Base-by-base conservation (phyloP, 2,797 vertebrate genomes). In the Tympanoctomys barrerae region DNA sequence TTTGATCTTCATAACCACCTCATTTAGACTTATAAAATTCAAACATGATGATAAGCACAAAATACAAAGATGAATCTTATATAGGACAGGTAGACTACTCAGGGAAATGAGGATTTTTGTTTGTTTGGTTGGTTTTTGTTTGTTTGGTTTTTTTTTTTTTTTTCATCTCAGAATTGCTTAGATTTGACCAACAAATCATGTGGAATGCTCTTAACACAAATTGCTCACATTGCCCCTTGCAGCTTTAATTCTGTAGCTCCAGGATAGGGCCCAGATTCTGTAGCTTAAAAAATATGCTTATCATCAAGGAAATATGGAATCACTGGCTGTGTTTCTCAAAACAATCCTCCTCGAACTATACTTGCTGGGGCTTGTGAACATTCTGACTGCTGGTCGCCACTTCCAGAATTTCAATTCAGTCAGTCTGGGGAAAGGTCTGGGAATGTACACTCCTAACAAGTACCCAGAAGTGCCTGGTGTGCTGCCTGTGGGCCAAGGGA, bases 1-100 rank as follows among this genome's bases (percentile, higher is more conserved):
- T 59, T 64, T 68, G 19, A 77, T 61, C 36, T n/a, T 39, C 68
- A 16, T 64, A 81, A 36, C 54, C 2, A 68, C 19, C 71, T 66
- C 57, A 36, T 26, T 46, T 90, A 52, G 36, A n/a, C 39, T 87
- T 77, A 49, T 3, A 91, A 96, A 89, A 57, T 88, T 49, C 79
- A 49, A 59, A 81, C 75, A 14, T 26, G 26, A 33, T 52, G 5
- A 36, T 46, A 33, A 52, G 39, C 42, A 70, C 9, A 68, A 77
- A 87, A 52, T 4, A 64, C 77, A 68, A 90, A 62, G 84, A 86
- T 54, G 46, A 19, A 36, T 6, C 36, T n/a, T 90, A 90, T 68
- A 16, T 18, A 36, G 36, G 81, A 57, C 16, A 75, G 11, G 3
- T 39, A 59, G 80, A 14, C 24, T 36, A 9, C 28, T 14, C 26